Base-by-base conservation (phyloP, 2,888 invertebrate species). In the Dolichomitus sp. region DNA sequence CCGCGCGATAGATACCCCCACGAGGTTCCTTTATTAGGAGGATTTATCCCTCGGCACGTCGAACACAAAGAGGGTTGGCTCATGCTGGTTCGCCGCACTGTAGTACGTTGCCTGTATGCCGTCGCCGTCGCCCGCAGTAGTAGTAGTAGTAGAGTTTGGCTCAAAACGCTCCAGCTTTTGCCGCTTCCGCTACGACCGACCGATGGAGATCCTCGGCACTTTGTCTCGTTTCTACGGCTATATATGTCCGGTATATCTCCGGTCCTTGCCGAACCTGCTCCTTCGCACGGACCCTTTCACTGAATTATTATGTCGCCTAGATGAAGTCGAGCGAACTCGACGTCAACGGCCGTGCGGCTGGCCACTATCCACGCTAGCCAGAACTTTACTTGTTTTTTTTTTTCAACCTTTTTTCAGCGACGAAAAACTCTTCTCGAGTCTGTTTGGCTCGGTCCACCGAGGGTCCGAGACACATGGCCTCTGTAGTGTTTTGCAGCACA, bases 1-100 rank as follows among this genome's bases (percentile, higher is more conserved):
- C 92, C 81, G 61, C 72, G 89, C 89, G 89, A 91, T 92, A 91
- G 89, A 91, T 91, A 89, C 88, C 89, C 88, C 86, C 85, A 68
- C 74, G 70, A 83, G 87, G 90, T 90, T 90, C 91, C 91, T 91
- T 91, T 91, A 91, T 91, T 91, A 91, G 88, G 87, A 88, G 89
- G 87, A 88, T 91, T 91, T 91, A 91, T 90, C 91, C 88, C 85
- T 88, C 89, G 89, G 90, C 90, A 87, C 90, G 90, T 90, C 90
- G 90, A 90, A 90, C 88, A 80, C 83, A 91, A 91, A 90, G 66
- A 66, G 79, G 82, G 66, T 72, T 73, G 82, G 69, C 69, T 70
- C 82, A 83, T 77, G 85, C 80, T 81, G 83, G 77, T 86, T 83
- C 68, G 74, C 81, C 82, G 78, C 74, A 12, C 70, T 9, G 37